Percentiles rank a stretch among this genome's conserved stretches.
Evolutionary conservation across 2,113 vertebrate genomes (phyloP).

Genomic region (Struthidea cinerea): DNA sequence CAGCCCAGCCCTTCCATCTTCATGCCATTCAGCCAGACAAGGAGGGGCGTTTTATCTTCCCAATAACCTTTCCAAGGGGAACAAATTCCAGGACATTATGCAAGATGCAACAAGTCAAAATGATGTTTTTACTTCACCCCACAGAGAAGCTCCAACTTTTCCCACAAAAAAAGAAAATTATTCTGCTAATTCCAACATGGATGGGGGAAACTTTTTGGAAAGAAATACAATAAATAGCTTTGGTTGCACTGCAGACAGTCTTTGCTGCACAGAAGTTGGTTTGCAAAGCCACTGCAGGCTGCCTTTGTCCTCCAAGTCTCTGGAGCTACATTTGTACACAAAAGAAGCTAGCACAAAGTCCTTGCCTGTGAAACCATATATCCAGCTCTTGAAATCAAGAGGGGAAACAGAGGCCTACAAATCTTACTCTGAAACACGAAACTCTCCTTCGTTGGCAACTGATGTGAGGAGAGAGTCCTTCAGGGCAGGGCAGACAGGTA

Average conservation of each 20-base stretch:
- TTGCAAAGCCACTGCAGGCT: neutral
- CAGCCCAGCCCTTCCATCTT: neutral
- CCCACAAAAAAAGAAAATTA: neutral
- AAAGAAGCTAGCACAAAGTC: neutral
- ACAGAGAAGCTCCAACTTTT: neutral
- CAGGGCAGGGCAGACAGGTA: neutral
- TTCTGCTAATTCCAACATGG: neutral
- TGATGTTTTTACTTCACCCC: neutral
- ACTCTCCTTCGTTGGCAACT: neutral
- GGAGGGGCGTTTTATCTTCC: neutral
- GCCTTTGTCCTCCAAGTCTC: neutral
- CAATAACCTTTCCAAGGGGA: neutral
- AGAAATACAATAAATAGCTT: neutral
- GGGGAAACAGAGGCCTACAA: neutral
- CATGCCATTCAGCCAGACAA: neutral
- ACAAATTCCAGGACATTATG: neutral
- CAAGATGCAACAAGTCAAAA: neutral
- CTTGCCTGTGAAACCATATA: neutral
- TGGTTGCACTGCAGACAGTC: neutral
- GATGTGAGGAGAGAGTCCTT: neutral
- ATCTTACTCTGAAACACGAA: neutral
- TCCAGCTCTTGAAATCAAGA: neutral
- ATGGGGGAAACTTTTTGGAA: neutral
- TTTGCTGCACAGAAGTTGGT: neutral
- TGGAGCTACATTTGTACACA: neutral